Conservation (phyloP, 2,797 vertebrate species). For the Gambelia wislizenii region DNA sequence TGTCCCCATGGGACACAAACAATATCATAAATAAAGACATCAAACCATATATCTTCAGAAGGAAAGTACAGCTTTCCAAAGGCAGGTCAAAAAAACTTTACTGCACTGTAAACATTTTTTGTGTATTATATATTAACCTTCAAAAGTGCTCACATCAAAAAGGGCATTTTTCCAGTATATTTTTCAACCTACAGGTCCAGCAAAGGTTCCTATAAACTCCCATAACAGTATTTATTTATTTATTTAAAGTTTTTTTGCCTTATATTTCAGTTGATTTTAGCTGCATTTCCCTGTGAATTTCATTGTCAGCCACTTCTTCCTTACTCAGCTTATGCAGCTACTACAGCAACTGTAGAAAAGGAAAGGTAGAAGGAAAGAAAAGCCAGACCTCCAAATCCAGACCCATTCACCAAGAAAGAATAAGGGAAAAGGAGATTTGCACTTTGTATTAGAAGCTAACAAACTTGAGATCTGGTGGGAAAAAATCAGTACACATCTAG, state of each 20-base stretch:
- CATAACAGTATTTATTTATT: constrained; percentile 34
- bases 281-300: constrained; percentile 31
- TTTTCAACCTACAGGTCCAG: constrained; percentile 28
- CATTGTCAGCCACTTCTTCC: constrained; percentile 1
- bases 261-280: constrained; percentile 47
- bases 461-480: constrained; percentile 77
- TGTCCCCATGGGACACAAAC: background rate
- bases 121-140: constrained; percentile 38
- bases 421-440: constrained; percentile 56
- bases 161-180: no score
- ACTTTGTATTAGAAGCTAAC: constrained; percentile 37
- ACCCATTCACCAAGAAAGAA: constrained; percentile 68
- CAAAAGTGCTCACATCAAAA: constrained; percentile 31
- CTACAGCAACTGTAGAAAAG: constrained; percentile 36
- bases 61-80: constrained; percentile 34
- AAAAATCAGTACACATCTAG: constrained; percentile 37
- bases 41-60: background rate
- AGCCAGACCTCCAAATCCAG: constrained; percentile 38
- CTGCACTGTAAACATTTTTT: background rate
- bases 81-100: constrained; percentile 35
- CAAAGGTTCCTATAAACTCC: constrained; percentile 47
- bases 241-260: constrained; percentile 39
- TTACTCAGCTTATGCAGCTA: rapidly evolving
- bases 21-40: background rate
- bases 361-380: constrained; percentile 43